Percentiles rank a stretch among this genome's conserved stretches.
Evolutionary conservation across 2,113 vertebrate species (phyloP).

Genomic region (Heterocephalus glaber): DNA sequence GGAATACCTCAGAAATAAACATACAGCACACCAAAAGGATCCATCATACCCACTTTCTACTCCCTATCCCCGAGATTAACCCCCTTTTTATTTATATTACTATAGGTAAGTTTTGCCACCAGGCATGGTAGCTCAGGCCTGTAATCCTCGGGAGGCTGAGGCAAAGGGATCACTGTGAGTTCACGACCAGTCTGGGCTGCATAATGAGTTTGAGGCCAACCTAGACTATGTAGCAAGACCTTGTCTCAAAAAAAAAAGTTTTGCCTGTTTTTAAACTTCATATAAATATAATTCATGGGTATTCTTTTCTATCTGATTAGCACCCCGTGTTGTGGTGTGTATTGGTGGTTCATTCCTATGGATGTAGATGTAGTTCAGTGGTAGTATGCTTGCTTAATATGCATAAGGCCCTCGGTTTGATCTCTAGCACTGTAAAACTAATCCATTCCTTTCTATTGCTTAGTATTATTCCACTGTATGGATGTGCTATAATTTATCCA

Average conservation of each 20-base stretch:
- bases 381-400: not conserved
- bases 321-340: not conserved
- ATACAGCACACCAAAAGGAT: not conserved
- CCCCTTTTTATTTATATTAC: conserved; percentile 40
- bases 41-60: not conserved
- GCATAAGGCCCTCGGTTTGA: not conserved
- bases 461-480: not conserved
- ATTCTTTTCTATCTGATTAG: conserved; percentile 36
- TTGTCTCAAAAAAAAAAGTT: not conserved
- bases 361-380: not conserved
- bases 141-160: not conserved
- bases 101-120: not conserved
- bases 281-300: conserved; percentile 34
- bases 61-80: not conserved
- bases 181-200: not conserved
- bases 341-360: not conserved
- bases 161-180: not conserved
- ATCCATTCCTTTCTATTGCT: not conserved
- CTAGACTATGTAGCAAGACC: not conserved
- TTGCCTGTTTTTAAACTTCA: conserved; percentile 55
- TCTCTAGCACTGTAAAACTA: not conserved
- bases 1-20: not conserved
- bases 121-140: not conserved
- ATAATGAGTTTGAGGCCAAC: not conserved
- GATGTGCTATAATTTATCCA: conserved; percentile 29